These are phyloP conservation scores for Eulemur albifrons DNA, from an alignment of 2,797 vertebrate genomes.

Conservation along the genomic window DNA sequence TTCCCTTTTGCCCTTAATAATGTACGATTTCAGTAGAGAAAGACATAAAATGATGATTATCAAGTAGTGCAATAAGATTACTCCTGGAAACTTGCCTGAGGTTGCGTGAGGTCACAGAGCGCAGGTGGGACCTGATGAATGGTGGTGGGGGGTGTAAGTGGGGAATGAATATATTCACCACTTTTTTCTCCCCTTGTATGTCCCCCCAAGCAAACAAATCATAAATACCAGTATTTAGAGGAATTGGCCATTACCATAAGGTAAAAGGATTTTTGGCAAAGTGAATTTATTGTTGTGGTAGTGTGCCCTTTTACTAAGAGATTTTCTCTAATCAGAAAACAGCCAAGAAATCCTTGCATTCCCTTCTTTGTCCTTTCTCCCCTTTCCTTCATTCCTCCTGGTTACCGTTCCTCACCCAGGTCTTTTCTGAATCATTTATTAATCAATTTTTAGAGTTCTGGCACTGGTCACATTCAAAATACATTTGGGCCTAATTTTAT, in stretches of 20 bases:
- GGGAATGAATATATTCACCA: rapidly evolving
- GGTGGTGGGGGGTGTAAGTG: too few species aligned
- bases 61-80: not conserved
- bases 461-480: not conserved
- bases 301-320: not conserved
- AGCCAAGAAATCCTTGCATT: not conserved
- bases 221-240: too few species aligned
- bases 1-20: not conserved
- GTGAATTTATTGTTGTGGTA: rapidly evolving
- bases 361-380: not conserved
- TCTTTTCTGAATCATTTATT: too few species aligned
- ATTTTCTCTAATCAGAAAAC: not conserved
- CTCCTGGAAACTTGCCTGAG: not conserved
- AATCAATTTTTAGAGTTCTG: not conserved
- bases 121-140: not conserved
- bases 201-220: too few species aligned
- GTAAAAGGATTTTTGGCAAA: not conserved
- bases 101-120: not conserved
- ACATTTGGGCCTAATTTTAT: not conserved
- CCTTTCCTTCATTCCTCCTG: not conserved
- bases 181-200: not conserved
- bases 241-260: rapidly evolving
- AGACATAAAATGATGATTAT: not conserved
- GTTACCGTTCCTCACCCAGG: not conserved
- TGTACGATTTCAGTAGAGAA: not conserved